Percentiles rank a stretch among this genome's conserved stretches.
Conservation (phyloP, 1,140 invertebrate species). For the Halictus rubicundus region DNA sequence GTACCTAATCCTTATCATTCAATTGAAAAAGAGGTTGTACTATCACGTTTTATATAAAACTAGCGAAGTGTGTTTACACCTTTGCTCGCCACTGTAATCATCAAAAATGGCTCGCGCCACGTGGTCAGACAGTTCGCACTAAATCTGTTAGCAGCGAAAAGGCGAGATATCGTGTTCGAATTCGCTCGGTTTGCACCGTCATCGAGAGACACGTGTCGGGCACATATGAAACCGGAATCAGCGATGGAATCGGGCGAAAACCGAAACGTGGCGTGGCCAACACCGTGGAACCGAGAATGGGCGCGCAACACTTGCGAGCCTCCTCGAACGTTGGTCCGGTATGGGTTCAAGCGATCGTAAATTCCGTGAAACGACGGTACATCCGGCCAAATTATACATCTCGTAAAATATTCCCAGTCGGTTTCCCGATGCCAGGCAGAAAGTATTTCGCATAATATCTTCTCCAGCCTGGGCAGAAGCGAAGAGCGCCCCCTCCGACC, state of each 20-base stretch:
- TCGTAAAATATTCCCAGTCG: slow-evolving; percentile 62
- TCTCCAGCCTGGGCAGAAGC: neutral
- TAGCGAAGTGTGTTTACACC: too few relatives aligned
- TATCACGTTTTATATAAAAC: too few relatives aligned
- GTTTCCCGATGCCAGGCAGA: slow-evolving; percentile 37
- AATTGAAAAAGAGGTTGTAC: too few relatives aligned
- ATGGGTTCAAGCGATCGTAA: slow-evolving; percentile 45
- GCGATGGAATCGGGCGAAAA: slow-evolving; percentile 17
- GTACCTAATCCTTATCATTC: too few relatives aligned
- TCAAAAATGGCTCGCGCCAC: too few relatives aligned
- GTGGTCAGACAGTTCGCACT: slow-evolving; percentile 12
- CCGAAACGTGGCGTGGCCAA: neutral
- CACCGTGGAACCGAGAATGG: neutral
- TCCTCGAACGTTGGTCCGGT: neutral
- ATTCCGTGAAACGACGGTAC: slow-evolving; percentile 49
- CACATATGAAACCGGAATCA: slow-evolving; percentile 12
- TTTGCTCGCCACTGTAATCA: too few relatives aligned
- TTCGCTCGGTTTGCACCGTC: slow-evolving; percentile 48
- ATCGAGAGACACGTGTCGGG: slow-evolving; percentile 48
- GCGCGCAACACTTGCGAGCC: neutral
- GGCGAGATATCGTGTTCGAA: slow-evolving; percentile 50
- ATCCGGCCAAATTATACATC: slow-evolving; percentile 66
- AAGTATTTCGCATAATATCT: slow-evolving; percentile 63
- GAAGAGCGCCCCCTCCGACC: neutral
- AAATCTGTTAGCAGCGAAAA: slow-evolving; percentile 24